Evolutionary conservation across 23 tunicate genomes (phyloP).

Genomic region (Phallusia fumigata): DNA sequence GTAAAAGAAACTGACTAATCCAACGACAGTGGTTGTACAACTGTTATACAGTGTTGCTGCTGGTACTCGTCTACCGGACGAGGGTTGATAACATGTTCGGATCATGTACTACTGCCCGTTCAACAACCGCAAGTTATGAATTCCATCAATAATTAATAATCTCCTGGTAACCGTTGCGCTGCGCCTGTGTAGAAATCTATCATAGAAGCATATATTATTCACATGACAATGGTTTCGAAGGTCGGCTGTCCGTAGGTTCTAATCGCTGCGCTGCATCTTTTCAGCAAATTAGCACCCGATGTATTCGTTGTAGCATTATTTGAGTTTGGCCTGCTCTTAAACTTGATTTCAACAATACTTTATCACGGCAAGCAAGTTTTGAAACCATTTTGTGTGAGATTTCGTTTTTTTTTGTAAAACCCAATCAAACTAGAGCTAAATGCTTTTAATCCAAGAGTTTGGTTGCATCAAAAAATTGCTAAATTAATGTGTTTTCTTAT

Average conservation of each 20-base stretch:
- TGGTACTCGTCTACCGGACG: background rate
- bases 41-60: background rate
- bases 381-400: no score
- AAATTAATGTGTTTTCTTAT: no score
- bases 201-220: background rate
- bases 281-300: no score
- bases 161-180: background rate
- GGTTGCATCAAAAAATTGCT: no score
- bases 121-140: background rate
- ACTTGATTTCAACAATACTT: no score
- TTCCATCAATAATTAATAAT: conserved; percentile 3
- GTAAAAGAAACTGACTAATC: background rate
- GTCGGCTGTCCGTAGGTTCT: background rate
- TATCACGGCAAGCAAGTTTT: no score
- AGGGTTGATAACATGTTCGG: background rate
- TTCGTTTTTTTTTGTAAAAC: no score
- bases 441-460: no score
- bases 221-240: background rate
- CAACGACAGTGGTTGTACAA: background rate
- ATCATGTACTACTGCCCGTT: background rate
- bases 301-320: no score
- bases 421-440: no score
- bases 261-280: background rate
- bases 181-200: background rate
- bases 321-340: no score